Percentiles rank a stretch among this genome's conserved stretches.
Evolutionary conservation across 2,113 vertebrate species (phyloP).

Genomic region (Pipra filicauda): DNA sequence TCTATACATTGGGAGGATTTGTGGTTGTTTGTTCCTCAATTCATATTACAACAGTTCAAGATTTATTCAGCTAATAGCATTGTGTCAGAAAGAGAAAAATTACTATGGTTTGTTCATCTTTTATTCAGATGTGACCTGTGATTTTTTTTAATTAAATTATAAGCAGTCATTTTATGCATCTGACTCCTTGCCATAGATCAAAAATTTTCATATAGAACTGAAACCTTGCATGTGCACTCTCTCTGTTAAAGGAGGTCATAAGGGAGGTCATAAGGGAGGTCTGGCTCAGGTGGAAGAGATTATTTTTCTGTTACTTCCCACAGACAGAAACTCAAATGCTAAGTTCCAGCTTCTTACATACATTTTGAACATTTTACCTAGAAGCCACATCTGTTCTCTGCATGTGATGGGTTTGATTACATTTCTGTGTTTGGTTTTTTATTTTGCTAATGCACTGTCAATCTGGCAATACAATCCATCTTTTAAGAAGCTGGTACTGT

Average conservation of each 20-base stretch:
- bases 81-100: neutral
- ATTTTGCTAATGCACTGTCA: neutral
- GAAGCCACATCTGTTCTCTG: neutral
- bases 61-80: neutral
- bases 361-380: neutral
- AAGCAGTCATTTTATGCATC: neutral
- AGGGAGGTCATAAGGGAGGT: neutral
- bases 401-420: neutral
- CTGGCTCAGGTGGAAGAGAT: neutral
- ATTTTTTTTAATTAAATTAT: neutral
- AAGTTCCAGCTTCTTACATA: neutral
- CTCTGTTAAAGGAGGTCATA: neutral
- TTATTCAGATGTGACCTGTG: neutral
- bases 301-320: neutral
- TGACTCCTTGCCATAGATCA: neutral
- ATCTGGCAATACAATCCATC: neutral
- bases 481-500: neutral
- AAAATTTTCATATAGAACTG: neutral
- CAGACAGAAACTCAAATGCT: neutral
- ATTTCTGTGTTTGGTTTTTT: neutral
- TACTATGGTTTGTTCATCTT: neutral
- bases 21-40: neutral
- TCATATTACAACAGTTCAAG: neutral
- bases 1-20: neutral
- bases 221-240: neutral